Evolutionary conservation across 2,113 vertebrate species (phyloP).

Genomic region (Coptodon rendalli): DNA sequence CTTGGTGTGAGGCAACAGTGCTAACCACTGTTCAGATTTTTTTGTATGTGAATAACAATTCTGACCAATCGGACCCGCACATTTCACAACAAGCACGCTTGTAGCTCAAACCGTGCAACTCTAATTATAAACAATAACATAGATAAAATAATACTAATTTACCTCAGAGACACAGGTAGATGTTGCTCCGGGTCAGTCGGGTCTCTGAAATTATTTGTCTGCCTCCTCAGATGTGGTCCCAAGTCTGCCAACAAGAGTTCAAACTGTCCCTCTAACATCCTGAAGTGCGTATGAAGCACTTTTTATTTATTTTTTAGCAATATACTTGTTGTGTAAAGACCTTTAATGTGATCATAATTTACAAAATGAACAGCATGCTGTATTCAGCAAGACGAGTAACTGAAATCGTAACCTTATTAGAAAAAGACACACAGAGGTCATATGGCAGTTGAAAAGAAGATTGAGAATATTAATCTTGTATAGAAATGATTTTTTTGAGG

Average conservation of each 20-base stretch:
- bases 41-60: neutral
- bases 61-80: neutral
- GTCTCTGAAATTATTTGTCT: neutral
- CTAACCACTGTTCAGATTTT: neutral
- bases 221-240: neutral
- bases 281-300: neutral
- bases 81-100: neutral
- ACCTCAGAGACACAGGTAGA: neutral
- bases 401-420: neutral
- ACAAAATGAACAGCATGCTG: neutral
- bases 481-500: neutral
- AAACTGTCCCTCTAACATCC: neutral
- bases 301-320: neutral
- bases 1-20: neutral
- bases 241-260: neutral
- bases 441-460: neutral
- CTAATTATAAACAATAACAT: neutral
- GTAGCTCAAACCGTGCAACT: neutral
- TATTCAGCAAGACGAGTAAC: neutral
- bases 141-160: neutral
- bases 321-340: neutral
- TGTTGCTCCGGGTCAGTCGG: neutral
- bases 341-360: neutral
- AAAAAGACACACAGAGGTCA: neutral
- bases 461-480: neutral